Percentiles rank a stretch among this genome's conserved stretches.
Conservation (phyloP, 1,140 invertebrate genomes). For the Macrotrachela quadricornifera region DNA sequence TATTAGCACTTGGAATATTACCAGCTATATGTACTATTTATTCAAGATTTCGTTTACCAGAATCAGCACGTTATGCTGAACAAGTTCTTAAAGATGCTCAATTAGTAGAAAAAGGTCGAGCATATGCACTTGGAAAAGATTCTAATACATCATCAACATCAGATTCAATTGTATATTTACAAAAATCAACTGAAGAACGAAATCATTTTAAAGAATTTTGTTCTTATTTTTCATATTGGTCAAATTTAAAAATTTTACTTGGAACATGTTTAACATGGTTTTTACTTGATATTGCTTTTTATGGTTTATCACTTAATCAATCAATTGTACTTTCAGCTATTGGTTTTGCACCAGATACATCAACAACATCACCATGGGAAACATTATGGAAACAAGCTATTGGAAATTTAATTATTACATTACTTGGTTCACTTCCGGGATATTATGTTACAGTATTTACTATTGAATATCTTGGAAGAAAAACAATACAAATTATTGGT, state of each 20-base stretch:
- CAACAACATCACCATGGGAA: slow-evolving; percentile 1
- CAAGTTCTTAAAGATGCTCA: too few species aligned
- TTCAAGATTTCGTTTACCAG: neutral
- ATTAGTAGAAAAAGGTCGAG: too few species aligned
- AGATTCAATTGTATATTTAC: neutral
- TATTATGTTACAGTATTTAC: slow-evolving; percentile 1
- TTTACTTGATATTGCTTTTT: slow-evolving; percentile 3
- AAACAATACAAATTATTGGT: slow-evolving; percentile 1
- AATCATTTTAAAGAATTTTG: neutral
- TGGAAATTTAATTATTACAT: slow-evolving; percentile 6
- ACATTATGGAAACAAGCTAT: slow-evolving; percentile 1
- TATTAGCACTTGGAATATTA: neutral
- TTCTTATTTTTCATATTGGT: slow-evolving; percentile 5
- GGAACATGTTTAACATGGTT: slow-evolving; percentile 5
- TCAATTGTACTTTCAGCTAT: neutral
- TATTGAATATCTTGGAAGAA: neutral
- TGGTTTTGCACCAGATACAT: slow-evolving; percentile 1
- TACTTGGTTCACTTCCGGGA: slow-evolving; percentile 3
- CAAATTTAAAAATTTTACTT: slow-evolving; percentile 2
- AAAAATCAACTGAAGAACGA: neutral
- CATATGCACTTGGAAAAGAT: too few species aligned
- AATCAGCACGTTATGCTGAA: neutral
- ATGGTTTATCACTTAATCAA: slow-evolving; percentile 2
- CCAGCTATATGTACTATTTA: neutral
- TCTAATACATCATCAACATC: too few species aligned